A percentile compares a stretch with the other conserved stretches of the same genome.
Evolutionary conservation across 2,888 invertebrate genomes (phyloP).

Genomic region (Crocallis elinguaria): DNA sequence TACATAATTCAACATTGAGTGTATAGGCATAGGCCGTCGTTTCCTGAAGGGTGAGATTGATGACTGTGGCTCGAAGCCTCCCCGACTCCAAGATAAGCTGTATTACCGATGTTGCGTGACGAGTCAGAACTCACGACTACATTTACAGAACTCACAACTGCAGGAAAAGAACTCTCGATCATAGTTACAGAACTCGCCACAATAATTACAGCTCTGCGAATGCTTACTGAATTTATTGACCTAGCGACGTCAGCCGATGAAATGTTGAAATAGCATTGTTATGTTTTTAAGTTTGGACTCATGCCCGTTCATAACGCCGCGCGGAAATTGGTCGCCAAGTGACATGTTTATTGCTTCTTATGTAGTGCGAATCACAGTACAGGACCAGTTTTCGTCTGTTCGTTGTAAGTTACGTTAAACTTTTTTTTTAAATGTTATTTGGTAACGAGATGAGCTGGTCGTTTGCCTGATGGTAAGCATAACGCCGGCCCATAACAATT

Average conservation of each 20-base stretch:
- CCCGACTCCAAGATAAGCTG: conserved; percentile 62
- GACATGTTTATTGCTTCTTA: conserved; percentile 20
- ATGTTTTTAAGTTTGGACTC: conserved; percentile 27
- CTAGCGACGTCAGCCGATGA: conserved; percentile 40
- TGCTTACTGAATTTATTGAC: conserved; percentile 53
- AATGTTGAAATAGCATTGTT: conserved; percentile 33
- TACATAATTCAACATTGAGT: conserved; percentile 38
- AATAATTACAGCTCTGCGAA: conserved; percentile 45
- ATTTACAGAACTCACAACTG: background rate
- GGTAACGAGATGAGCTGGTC: too few species aligned
- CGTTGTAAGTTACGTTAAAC: too few species aligned
- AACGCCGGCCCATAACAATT: too few species aligned
- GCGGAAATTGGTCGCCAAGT: conserved; percentile 16
- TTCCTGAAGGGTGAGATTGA: conserved; percentile 62
- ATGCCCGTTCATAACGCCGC: conserved; percentile 23
- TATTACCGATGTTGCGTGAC: conserved; percentile 69
- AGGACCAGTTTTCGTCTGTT: background rate
- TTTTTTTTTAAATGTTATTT: too few species aligned
- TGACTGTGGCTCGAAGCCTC: conserved; percentile 59
- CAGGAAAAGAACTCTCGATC: conserved; percentile 49
- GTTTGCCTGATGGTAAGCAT: too few species aligned
- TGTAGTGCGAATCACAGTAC: conserved; percentile 11
- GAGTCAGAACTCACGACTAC: conserved; percentile 49
- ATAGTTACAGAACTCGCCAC: background rate
- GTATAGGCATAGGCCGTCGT: conserved; percentile 42